These are phyloP conservation scores for Zapornia atra DNA, from an alignment of 2,113 vertebrate species.

Conservation along the genomic window DNA sequence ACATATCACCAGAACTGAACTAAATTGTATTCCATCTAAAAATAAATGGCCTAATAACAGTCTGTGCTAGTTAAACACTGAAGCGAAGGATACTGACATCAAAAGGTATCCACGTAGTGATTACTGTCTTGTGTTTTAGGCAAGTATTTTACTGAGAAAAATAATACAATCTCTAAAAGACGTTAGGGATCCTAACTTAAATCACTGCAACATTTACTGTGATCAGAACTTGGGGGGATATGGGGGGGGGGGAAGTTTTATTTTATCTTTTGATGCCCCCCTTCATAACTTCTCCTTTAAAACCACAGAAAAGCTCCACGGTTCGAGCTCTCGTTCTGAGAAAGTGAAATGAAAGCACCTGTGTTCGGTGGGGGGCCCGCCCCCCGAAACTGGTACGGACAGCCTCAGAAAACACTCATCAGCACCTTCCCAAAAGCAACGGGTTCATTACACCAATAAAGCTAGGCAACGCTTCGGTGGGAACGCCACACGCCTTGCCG, in stretches of 20 bases:
- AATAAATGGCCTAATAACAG: slow-evolving; percentile 44
- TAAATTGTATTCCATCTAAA: slow-evolving; percentile 5
- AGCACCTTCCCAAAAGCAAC: neutral
- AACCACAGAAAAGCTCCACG: neutral
- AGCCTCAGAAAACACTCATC: neutral
- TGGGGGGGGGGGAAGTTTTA: neutral
- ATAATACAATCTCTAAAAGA: neutral
- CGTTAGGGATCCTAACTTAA: neutral
- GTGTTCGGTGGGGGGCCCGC: neutral
- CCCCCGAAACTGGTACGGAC: neutral
- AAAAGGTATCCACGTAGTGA: neutral
- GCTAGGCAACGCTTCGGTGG: neutral
- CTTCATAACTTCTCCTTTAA: neutral
- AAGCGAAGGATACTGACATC: neutral
- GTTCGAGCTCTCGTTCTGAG: neutral
- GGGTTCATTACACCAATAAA: neutral
- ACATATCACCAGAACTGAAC: neutral
- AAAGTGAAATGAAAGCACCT: neutral
- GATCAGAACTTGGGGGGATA: neutral
- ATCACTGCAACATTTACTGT: neutral
- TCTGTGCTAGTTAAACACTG: neutral
- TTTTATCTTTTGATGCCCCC: neutral
- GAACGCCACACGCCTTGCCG: accelerated
- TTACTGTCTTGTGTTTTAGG: neutral
- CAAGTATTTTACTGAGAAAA: neutral